phyloP scores from a whole-genome alignment of 1,140 invertebrate genomes.

The Papilio helenus region DNA sequence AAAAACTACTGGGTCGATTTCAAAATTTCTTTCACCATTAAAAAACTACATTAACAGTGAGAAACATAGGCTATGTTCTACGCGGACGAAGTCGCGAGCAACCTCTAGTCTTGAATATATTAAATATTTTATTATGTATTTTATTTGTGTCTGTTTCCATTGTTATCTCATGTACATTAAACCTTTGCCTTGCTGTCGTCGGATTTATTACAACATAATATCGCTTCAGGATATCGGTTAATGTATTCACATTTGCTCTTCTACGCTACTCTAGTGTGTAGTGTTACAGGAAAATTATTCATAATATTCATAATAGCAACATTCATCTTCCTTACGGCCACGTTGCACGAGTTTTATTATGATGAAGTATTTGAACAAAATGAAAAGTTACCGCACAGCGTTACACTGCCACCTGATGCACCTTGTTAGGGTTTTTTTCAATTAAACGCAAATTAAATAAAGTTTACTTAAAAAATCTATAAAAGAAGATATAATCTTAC shows the following conservation, averaged over 20 bases:
- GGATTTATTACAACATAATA: neutral
- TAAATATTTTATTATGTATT: no score
- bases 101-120: no score
- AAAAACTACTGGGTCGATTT: no score
- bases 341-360: conserved; percentile 21
- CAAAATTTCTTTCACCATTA: no score
- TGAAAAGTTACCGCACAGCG: conserved; percentile 18
- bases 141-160: no score
- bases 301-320: conserved; percentile 26
- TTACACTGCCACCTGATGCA: conserved; percentile 25
- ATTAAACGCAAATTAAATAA: neutral
- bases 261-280: neutral
- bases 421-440: conserved; percentile 2
- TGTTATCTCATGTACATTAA: neutral
- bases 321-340: conserved; percentile 26
- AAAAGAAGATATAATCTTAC: no score
- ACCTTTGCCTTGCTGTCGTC: neutral
- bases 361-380: conserved; percentile 24
- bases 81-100: no score
- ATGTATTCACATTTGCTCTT: conserved; percentile 1
- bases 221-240: neutral
- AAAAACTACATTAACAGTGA: no score
- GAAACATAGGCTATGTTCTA: no score
- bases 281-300: conserved; percentile 19
- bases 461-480: neutral